Conservation (phyloP, 2,113 vertebrate species). For the Falco punctatus region DNA sequence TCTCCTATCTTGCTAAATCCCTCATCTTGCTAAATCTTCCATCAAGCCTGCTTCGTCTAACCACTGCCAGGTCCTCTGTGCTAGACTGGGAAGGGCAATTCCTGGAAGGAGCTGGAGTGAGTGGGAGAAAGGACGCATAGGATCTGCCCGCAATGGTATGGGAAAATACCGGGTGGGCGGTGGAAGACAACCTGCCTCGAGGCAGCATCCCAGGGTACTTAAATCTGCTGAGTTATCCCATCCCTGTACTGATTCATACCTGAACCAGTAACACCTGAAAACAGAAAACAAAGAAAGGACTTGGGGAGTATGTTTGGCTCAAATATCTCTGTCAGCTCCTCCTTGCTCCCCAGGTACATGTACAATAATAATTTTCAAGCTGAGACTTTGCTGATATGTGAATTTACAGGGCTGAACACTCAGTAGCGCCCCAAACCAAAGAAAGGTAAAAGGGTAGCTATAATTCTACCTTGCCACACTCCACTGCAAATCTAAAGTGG, state of each 20-base stretch:
- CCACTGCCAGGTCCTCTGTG: not conserved
- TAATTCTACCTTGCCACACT: not conserved
- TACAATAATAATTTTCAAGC: not conserved
- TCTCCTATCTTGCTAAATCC: not conserved
- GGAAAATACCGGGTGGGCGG: not conserved
- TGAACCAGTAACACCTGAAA: not conserved
- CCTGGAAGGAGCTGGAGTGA: not conserved
- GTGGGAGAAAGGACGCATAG: not conserved
- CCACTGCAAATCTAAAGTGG: not conserved
- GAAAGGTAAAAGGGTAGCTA: not conserved
- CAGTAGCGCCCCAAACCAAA: not conserved
- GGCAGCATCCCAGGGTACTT: not conserved
- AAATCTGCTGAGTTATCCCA: not conserved
- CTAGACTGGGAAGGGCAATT: not conserved
- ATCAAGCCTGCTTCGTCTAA: not conserved
- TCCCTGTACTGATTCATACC: not conserved
- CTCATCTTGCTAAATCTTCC: not conserved
- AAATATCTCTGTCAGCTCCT: not conserved
- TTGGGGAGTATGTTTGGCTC: not conserved
- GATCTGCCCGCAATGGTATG: accelerated
- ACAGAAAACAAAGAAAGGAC: not conserved
- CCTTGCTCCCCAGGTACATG: not conserved
- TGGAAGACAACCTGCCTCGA: accelerated
- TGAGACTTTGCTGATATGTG: not conserved
- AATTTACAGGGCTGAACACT: not conserved